Base-by-base conservation (phyloP, 2,888 invertebrate species). In the Hemaris fuciformis region DNA sequence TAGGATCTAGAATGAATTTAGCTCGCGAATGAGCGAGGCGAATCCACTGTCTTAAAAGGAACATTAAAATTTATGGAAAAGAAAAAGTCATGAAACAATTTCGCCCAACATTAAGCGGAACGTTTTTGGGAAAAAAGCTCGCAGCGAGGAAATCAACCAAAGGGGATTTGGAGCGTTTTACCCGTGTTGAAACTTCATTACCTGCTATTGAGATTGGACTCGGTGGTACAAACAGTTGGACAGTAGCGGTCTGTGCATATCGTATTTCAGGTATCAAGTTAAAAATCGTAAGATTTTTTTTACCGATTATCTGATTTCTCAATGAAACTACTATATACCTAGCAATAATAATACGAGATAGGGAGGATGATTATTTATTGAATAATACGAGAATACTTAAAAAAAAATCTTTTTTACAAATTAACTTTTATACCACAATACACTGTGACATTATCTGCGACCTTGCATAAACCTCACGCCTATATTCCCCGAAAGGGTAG, bases 141-240 rank as follows among this genome's bases (percentile, higher is more conserved):
- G 18, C 5, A 59, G 43, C 18, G 58, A 25, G 58, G 58, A 59
- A 59, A 59, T 59, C 58, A 59, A 59, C 58, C 58, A 43, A 59
- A 59, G 43, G 58, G 27, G 58, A 59, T 59, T 59, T 43, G 43
- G 58, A 31, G 43, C 43, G 43, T 43, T 59, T 27, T 59, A 59
- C 42, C 43, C 42, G 58, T 43, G 58, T 43, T 59, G 18, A 59
- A 59, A 59, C 58, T 59, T 59, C 58, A 59, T 59, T 59, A 59
- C 58, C 58, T 59, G 58, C 58, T 25, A 59, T 59, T 59, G 58
- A 59, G 58, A 59, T 59, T 59, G 43, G 41, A 25, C 27, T 53
- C 0, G 18, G 31, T 31, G 53, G 53, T 31, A 53, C 18, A 53
- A 53, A 10, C 0, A 46, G 7, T 10, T 18, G 18, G 1, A 5